Base-by-base conservation (phyloP, 2,888 invertebrate genomes). In the Laothoe populi region DNA sequence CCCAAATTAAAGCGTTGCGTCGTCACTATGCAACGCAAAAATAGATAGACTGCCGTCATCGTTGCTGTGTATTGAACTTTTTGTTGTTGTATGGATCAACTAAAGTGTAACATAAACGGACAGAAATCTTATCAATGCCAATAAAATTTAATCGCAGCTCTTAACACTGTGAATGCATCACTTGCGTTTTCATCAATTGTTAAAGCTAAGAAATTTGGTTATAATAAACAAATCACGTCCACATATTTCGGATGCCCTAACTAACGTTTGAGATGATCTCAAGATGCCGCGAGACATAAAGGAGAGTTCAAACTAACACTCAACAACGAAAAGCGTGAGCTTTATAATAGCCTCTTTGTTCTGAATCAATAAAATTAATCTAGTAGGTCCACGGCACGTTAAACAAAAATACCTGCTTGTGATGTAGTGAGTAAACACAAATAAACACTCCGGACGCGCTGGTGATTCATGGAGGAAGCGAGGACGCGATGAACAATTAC, bases 381-480 rank as follows among this genome's bases (percentile, higher is more conserved):
- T 21, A 35, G 16, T 31, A 35, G 53, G 35, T 53, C 35, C 53
- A 4, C 49, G 26, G 48, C n/a, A 26, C 48, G 48, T 48, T 19
- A 49, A 53, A 53, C 53, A 35, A 53, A 53, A 53, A 53, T 53
- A 53, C 19, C 35, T 35, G 53, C 46, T 24, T 53, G 53, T 35
- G 53, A 53, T 35, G 35, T 40, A 26, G 21, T n/a, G 24, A 24
- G 24, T 48, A 35, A 53, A 53, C 31, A 53, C 53, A 11, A 31
- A 35, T 53, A 35, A 53, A 31, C 53, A 53, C 35, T 53, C 53
- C 19, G 53, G 7, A 7, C n/a, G 48, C 53, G 35, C 19, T 13
- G 35, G 35, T 53, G 53, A 53, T 31, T 53, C 53, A 53, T 35
- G 3, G 53, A 53, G 49, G 49, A 53, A 53, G 49, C 49, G 49